Evolutionary conservation across 1,140 invertebrate genomes (phyloP).

Genomic region (Bemisia tabaci): DNA sequence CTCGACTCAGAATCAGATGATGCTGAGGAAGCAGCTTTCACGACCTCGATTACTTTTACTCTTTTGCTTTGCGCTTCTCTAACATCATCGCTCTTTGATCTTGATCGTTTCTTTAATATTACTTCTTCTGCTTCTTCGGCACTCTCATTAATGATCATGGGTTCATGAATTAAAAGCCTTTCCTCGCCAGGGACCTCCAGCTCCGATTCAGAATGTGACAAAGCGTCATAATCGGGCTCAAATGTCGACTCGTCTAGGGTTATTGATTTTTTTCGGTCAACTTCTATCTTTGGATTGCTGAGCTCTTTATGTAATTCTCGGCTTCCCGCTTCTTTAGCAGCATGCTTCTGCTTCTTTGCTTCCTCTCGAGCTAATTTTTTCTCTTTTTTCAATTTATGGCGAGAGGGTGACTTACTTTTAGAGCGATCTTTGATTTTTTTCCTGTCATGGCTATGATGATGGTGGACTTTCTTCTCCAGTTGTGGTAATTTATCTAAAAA

Average conservation of each 20-base stretch:
- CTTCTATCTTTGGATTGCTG: conserved; percentile 6
- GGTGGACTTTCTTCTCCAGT: not conserved
- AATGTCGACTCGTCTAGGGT: conserved; percentile 8
- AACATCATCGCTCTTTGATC: conserved; percentile 1
- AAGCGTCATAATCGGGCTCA: conserved; percentile 9
- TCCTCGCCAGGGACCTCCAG: conserved; percentile 8
- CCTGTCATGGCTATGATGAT: not conserved
- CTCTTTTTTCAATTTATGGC: not conserved
- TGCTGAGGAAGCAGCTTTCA: conserved; percentile 13
- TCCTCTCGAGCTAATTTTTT: conserved; percentile 6
- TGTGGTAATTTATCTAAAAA: conserved; percentile 1
- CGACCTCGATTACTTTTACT: conserved; percentile 7
- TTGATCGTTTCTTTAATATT: conserved; percentile 8
- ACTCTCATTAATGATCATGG: too few species aligned
- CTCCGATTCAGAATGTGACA: conserved; percentile 6
- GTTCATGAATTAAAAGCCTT: too few species aligned
- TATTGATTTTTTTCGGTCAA: conserved; percentile 12
- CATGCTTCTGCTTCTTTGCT: conserved; percentile 1
- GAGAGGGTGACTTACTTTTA: not conserved
- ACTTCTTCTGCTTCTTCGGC: conserved; percentile 11
- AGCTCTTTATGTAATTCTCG: not conserved
- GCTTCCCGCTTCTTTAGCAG: not conserved
- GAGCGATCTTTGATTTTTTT: conserved; percentile 4
- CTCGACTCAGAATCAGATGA: conserved; percentile 7
- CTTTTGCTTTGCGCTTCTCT: conserved; percentile 1